These are phyloP conservation scores for Deroplatys truncata DNA, from an alignment of 2,888 invertebrate genomes.

Conservation along the genomic window DNA sequence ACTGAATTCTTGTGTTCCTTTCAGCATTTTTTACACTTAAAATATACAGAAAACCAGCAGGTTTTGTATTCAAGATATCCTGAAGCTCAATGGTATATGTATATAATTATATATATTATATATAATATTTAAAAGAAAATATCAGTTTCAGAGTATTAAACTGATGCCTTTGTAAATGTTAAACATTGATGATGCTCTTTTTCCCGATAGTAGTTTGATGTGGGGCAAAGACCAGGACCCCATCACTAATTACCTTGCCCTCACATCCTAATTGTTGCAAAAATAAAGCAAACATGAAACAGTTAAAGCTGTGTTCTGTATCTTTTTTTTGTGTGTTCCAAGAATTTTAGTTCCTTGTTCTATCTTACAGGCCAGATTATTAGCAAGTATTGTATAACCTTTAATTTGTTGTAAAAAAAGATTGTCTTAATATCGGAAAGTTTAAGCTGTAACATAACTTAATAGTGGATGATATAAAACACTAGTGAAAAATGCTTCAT, in stretches of 20 bases:
- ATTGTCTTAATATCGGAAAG: no score
- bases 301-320: not conserved
- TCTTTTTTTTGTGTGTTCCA: not conserved
- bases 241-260: not conserved
- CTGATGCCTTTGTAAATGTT: conserved; percentile 22
- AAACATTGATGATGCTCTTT: not conserved
- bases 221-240: not conserved
- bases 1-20: not conserved
- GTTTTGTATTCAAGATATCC: not conserved
- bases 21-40: not conserved
- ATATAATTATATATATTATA: conserved; percentile 10
- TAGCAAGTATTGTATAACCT: no score
- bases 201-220: not conserved
- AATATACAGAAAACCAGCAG: not conserved
- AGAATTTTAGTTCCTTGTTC: not conserved
- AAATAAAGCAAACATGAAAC: not conserved
- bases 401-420: no score
- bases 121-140: not conserved
- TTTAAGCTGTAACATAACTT: no score
- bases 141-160: not conserved
- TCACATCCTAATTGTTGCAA: not conserved
- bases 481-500: no score
- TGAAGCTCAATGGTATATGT: conserved; percentile 14
- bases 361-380: no score
- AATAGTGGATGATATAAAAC: no score